These are phyloP conservation scores for Ectemnius continuus DNA, from an alignment of 2,888 invertebrate genomes.

Conservation along the genomic window DNA sequence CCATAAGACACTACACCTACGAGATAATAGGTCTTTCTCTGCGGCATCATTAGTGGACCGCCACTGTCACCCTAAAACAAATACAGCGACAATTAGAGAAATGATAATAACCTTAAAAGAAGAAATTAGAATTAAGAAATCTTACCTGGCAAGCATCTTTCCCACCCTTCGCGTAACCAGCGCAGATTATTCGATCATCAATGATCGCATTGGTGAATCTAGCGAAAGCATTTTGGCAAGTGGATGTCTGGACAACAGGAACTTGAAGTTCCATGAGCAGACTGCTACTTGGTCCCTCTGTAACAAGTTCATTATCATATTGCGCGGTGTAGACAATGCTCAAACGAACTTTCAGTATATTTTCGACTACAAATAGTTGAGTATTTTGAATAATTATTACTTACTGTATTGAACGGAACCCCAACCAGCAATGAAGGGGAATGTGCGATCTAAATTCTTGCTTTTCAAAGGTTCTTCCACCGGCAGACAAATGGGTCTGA, in stretches of 20 bases:
- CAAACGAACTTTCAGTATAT: not conserved
- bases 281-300: slow-evolving; percentile 85
- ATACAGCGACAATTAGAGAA: not conserved
- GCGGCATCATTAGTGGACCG: slow-evolving; percentile 86
- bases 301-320: slow-evolving; percentile 22
- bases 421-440: slow-evolving; percentile 91
- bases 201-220: slow-evolving; percentile 80
- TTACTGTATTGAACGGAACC: slow-evolving; percentile 86
- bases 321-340: too few species aligned
- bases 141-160: slow-evolving; percentile 86
- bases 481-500: slow-evolving; percentile 89
- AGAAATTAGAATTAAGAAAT: not conserved
- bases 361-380: not conserved
- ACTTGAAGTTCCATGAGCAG: slow-evolving; percentile 85
- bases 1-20: slow-evolving; percentile 85
- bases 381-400: slow-evolving; percentile 68
- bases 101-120: not conserved
- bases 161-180: slow-evolving; percentile 83
- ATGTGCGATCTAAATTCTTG: slow-evolving; percentile 80
- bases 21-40: slow-evolving; percentile 77
- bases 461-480: slow-evolving; percentile 79
- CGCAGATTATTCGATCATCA: slow-evolving; percentile 85
- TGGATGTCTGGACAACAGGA: slow-evolving; percentile 83
- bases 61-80: slow-evolving; percentile 84
- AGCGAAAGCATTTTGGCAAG: slow-evolving; percentile 82